A percentile compares a stretch with the other conserved stretches of the same genome.
These are phyloP conservation scores for Monodelphis domestica DNA, from an alignment of 2,797 vertebrate genomes.

Conservation along the genomic window DNA sequence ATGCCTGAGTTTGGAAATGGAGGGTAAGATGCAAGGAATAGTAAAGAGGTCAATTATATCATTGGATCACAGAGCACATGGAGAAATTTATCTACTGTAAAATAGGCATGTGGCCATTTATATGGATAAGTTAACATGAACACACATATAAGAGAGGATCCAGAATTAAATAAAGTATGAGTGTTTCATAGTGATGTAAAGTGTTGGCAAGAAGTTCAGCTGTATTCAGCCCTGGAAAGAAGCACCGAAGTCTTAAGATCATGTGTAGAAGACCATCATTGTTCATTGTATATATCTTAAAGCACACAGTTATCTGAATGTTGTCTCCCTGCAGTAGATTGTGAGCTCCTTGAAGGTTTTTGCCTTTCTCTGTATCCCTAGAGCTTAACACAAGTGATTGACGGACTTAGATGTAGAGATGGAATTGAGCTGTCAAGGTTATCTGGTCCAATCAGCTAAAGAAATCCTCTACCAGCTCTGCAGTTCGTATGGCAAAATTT, in stretches of 20 bases:
- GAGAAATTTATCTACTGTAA: neutral
- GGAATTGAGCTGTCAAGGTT: neutral
- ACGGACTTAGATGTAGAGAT: neutral
- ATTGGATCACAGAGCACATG: neutral
- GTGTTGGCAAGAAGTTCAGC: neutral
- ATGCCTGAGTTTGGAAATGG: neutral
- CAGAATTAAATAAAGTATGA: neutral
- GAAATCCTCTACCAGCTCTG: neutral
- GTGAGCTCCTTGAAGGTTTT: too few relatives aligned
- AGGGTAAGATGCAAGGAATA: neutral
- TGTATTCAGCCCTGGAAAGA: neutral
- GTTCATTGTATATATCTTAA: neutral
- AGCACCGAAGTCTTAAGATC: neutral
- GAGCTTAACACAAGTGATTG: neutral
- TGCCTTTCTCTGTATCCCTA: neutral
- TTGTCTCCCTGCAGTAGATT: too few relatives aligned
- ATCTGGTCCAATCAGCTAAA: neutral
- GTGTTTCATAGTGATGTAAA: neutral
- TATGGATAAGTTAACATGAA: too few relatives aligned
- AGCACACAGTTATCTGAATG: neutral
- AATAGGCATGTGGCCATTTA: neutral
- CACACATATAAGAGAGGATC: neutral
- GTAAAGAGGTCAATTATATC: neutral
- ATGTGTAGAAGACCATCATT: neutral
- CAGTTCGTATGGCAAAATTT: neutral